phyloP scores from a whole-genome alignment of 2,113 vertebrate genomes.

The Pogonocichla stellata region DNA sequence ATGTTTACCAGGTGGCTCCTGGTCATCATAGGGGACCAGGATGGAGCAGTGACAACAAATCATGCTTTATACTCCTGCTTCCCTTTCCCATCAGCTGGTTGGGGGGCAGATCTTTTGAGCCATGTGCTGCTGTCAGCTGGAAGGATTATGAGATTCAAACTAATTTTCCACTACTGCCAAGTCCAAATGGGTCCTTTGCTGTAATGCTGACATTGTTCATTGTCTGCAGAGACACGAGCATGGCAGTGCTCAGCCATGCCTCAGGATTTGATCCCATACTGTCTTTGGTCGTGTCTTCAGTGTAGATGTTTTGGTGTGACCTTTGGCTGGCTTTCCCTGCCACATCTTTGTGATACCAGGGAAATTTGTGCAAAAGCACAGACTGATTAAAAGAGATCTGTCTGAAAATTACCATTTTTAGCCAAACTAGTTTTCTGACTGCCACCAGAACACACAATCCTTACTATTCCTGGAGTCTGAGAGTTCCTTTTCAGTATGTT shows the following conservation, averaged over 20 bases:
- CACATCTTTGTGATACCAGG: not conserved
- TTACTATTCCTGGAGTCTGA: not conserved
- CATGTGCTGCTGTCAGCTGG: not conserved
- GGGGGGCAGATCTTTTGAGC: not conserved
- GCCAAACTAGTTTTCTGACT: not conserved
- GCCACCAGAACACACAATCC: not conserved
- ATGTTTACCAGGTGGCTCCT: not conserved
- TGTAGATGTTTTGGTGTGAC: not conserved
- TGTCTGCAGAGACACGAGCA: not conserved
- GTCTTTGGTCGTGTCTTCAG: not conserved
- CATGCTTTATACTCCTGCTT: not conserved
- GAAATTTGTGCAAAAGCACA: not conserved
- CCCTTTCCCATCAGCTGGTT: not conserved
- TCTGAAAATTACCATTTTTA: not conserved
- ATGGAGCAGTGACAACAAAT: fast-evolving
- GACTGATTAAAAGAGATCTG: not conserved
- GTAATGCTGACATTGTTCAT: not conserved
- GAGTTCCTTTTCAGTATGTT: not conserved
- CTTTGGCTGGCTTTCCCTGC: not conserved
- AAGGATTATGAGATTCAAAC: not conserved
- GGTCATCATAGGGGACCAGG: not conserved
- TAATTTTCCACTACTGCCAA: not conserved
- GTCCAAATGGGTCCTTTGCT: not conserved
- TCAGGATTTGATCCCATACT: not conserved
- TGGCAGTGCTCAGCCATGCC: not conserved